phyloP scores from a whole-genome alignment of 2,797 vertebrate genomes.

The Acipenser transmontanus region DNA sequence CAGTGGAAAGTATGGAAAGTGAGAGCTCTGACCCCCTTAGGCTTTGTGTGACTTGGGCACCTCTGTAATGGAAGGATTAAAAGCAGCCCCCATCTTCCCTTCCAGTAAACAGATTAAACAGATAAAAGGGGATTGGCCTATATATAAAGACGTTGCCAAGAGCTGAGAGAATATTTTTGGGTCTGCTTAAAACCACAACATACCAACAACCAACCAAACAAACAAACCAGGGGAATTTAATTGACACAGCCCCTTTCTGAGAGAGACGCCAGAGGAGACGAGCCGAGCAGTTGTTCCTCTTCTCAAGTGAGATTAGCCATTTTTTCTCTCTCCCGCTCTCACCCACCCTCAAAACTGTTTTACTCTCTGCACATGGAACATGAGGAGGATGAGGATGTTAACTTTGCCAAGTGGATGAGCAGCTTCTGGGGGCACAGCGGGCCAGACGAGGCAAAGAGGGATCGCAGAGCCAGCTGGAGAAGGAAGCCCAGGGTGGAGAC shows the following conservation, averaged over 20 bases:
- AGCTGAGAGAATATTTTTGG: conserved; percentile 46
- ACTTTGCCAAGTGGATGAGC: conserved; percentile 97
- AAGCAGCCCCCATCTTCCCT: conserved; percentile 44
- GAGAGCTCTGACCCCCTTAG: conserved; percentile 46
- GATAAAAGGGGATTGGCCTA: conserved; percentile 62
- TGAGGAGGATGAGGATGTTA: conserved; percentile 86
- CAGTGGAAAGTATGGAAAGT: conserved; percentile 63
- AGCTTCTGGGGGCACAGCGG: conserved; percentile 88
- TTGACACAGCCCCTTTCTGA: conserved; percentile 16
- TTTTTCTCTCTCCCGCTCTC: conserved; percentile 23
- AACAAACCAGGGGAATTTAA: conserved; percentile 33
- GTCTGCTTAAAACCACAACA: conserved; percentile 41
- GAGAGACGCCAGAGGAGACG: conserved; percentile 9
- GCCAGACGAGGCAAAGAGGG: conserved; percentile 51
- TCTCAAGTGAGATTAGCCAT: conserved; percentile 16
- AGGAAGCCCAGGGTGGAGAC: conserved; percentile 34
- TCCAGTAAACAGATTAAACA: conserved; percentile 68
- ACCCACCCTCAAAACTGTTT: conserved; percentile 54
- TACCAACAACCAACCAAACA: conserved; percentile 3
- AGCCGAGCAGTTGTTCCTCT: neutral
- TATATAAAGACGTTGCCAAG: conserved; percentile 54
- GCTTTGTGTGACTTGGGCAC: conserved; percentile 49
- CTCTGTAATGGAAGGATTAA: conserved; percentile 77
- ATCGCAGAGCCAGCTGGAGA: conserved; percentile 63
- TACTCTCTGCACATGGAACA: conserved; percentile 71